Base-by-base conservation (phyloP, 2,797 vertebrate species). In the Naso thynnoides region DNA sequence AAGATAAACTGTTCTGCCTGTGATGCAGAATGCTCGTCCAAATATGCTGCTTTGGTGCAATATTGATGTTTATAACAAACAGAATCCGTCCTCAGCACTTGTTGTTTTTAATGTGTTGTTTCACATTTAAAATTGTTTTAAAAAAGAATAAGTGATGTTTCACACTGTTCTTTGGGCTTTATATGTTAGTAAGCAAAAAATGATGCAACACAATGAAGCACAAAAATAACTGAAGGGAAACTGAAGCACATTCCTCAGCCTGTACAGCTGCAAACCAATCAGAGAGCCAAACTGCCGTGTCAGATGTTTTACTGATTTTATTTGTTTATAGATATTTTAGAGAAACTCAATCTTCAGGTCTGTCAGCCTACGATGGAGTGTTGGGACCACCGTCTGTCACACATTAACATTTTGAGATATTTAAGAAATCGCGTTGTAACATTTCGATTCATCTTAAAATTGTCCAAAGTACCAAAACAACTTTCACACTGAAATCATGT, bases 11-110 rank as follows among this genome's bases (percentile, higher is more conserved):
- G 13, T 41, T 69, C 73, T 27, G 55, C 60, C 68, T 79, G 59
- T 73, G 33, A 79, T 62, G 79, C 84, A 79, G 55, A 76, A 73
- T 11, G 68, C 56, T 76, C 38, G 36, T 91, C 87, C 82, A 86
- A 88, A 91, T 81, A 87, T 76, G 88, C 90, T 89, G 82, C 89
- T 84, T 89, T 44, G 54, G 89, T 90, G 90, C 89, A 92, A 92
- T 90, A 88, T 86, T 16, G 38, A 85, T 82, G 70, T 91, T 88
- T 66, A 10, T 61, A 74, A 57, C 70, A 29, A 31, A 73, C 68
- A 26, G 50, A 70, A 49, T 64, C 61, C 0, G 59, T 86, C 74
- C 36, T 85, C 73, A 66, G 86, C 84, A 85, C 79, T 85, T 7
- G 44, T 83, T 4, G 11, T 82, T 84, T 82, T 49, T 62, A 59